These are phyloP conservation scores for Phengaris arion DNA, from an alignment of 2,888 invertebrate genomes.

Conservation along the genomic window DNA sequence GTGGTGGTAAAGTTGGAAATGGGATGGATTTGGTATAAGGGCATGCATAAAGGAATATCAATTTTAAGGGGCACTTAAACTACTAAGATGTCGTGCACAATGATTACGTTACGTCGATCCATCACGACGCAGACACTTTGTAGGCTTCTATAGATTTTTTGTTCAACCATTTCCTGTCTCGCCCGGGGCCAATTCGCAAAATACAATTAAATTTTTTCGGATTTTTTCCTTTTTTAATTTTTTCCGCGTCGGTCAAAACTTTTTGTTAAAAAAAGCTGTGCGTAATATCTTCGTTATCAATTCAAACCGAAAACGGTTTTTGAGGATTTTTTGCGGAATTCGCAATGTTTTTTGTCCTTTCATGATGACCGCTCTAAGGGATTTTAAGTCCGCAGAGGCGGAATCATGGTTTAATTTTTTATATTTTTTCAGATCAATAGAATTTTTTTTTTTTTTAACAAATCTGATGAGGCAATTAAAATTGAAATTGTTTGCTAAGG, in stretches of 20 bases:
- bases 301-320: slow-evolving; percentile 38
- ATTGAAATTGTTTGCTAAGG: slow-evolving; percentile 4
- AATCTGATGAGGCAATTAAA: slow-evolving; percentile 3
- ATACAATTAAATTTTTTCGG: slow-evolving; percentile 67
- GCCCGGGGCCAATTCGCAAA: slow-evolving; percentile 57
- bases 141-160: slow-evolving; percentile 68
- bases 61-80: slow-evolving; percentile 75
- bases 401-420: slow-evolving; percentile 20
- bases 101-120: slow-evolving; percentile 76
- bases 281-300: slow-evolving; percentile 27
- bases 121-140: slow-evolving; percentile 70
- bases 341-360: slow-evolving; percentile 43
- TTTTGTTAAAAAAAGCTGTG: slow-evolving; percentile 29
- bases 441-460: not conserved
- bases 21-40: slow-evolving; percentile 26
- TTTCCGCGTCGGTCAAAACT: slow-evolving; percentile 61
- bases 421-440: slow-evolving; percentile 3
- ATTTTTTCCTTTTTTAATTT: slow-evolving; percentile 48
- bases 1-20: slow-evolving; percentile 30
- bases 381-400: slow-evolving; percentile 30
- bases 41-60: slow-evolving; percentile 59
- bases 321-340: slow-evolving; percentile 43
- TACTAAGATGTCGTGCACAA: slow-evolving; percentile 61
- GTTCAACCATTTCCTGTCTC: slow-evolving; percentile 72
- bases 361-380: slow-evolving; percentile 38